phyloP scores from a whole-genome alignment of 1,140 invertebrate genomes.

The Neocloeon triangulifer region DNA sequence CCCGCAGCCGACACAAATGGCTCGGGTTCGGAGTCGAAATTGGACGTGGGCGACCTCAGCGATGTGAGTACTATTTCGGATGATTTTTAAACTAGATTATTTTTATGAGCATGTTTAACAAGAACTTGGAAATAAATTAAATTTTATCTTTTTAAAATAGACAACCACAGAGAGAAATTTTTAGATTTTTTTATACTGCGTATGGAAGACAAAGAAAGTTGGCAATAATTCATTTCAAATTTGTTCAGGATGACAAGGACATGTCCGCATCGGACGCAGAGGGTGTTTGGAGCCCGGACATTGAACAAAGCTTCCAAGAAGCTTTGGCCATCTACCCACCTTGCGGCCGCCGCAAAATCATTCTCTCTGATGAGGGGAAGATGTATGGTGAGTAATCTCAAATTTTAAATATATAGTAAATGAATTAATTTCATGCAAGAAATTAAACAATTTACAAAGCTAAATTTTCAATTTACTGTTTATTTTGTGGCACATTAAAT shows the following conservation, averaged over 20 bases:
- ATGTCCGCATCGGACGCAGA: slow-evolving; percentile 87
- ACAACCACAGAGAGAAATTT: neutral
- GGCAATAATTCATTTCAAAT: neutral
- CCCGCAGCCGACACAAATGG: slow-evolving; percentile 19
- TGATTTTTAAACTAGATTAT: too few species aligned
- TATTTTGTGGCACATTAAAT: too few species aligned
- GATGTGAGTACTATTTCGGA: too few species aligned
- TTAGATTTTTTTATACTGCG: neutral
- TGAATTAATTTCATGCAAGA: too few species aligned
- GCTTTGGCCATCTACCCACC: slow-evolving; percentile 98
- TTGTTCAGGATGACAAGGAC: slow-evolving; percentile 62
- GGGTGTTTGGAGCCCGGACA: slow-evolving; percentile 98
- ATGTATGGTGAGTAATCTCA: slow-evolving; percentile 99
- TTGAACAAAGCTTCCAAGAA: slow-evolving; percentile 99
- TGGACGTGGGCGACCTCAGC: slow-evolving; percentile 63
- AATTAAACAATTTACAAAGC: too few species aligned
- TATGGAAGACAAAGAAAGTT: neutral
- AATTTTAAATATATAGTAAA: too few species aligned
- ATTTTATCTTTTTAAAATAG: neutral
- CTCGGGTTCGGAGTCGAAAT: slow-evolving; percentile 45
- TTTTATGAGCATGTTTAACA: neutral
- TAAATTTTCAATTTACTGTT: too few species aligned
- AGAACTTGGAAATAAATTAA: neutral
- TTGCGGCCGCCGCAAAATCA: slow-evolving; percentile 96
- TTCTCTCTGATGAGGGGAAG: slow-evolving; percentile 98